phyloP scores from a whole-genome alignment of 2,113 vertebrate genomes.

The Mesoclemmys tuberculata region DNA sequence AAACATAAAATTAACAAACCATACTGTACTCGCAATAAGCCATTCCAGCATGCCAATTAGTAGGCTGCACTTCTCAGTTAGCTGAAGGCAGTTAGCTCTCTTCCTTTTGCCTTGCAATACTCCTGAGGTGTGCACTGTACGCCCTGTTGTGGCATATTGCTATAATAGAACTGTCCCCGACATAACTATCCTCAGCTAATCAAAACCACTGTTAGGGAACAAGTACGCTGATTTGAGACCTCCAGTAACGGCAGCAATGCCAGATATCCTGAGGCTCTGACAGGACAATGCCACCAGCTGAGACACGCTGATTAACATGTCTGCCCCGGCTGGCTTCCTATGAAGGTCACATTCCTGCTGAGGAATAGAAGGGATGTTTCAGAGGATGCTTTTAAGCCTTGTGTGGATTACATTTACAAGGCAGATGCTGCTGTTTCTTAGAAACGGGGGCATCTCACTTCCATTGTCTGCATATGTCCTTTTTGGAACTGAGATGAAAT shows the following conservation, averaged over 20 bases:
- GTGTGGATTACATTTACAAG: background rate
- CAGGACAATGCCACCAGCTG: background rate
- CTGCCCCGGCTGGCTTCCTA: background rate
- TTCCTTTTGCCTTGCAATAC: too few species aligned
- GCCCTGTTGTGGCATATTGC: background rate
- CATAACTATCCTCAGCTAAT: background rate
- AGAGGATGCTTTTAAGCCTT: background rate
- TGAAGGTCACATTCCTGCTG: background rate
- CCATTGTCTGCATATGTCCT: background rate
- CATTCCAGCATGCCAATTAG: background rate
- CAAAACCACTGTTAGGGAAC: background rate
- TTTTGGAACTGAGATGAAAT: background rate
- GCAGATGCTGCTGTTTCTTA: too few species aligned
- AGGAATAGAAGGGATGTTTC: background rate
- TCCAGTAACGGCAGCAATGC: background rate
- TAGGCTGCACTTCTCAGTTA: background rate
- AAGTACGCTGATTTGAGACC: background rate
- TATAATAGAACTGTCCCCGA: background rate
- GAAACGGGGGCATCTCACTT: background rate
- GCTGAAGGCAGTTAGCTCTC: background rate
- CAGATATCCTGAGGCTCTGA: background rate
- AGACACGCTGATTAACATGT: background rate
- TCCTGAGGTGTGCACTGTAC: background rate
- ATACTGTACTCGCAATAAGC: fast-evolving
- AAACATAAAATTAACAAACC: background rate